Evolutionary conservation across 2,888 invertebrate genomes (phyloP), one percentile per base, ranked within the genome.

Genomic region (Melanargia galathea): DNA sequence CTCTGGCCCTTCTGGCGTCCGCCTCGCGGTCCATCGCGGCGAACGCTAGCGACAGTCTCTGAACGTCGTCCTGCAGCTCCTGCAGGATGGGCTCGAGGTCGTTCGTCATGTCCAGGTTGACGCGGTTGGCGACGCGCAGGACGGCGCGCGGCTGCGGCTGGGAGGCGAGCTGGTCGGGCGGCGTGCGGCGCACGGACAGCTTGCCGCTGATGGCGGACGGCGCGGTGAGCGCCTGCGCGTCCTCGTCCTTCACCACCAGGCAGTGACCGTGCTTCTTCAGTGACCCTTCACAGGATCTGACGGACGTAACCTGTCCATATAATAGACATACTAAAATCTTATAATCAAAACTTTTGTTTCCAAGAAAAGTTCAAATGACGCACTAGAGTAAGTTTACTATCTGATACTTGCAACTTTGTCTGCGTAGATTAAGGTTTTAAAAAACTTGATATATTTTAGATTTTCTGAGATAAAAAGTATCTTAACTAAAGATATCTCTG

Each of bases 211-310:
- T 80, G 8, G 80, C 66, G 24, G 73, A 71, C 0, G 83, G 80
- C 20, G 84, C 75, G 6, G 79, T 74, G 55, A 91, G 70, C 0
- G 87, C 88, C 35, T 76, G 78, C 13, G 86, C 89, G 65, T 90
- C 85, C 20, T 68, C 38, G 0, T 86, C 89, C 16, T 65, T 76
- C 60, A 89, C 82, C n/a, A 75, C 57, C 60, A 91, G 71, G 64
- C 87, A 86, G 69, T 85, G 87, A 0, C 84, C 85, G 35, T 88
- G 84, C 73, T 85, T 87, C 71, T 85, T 89, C 18, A 91, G 75
- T n/a, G 85, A 78, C 0, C 90, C 90, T 72, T 90, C 90, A 70
- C 90, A 91, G 6, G 88, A 83, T 71, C 87, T 78, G 35, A 90
- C 90, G 1, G 90, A 89, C 86, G 86, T 88, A 13, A 88, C 90